These are phyloP conservation scores for Ataeniobius toweri DNA, from an alignment of 2,797 vertebrate species.

Conservation along the genomic window DNA sequence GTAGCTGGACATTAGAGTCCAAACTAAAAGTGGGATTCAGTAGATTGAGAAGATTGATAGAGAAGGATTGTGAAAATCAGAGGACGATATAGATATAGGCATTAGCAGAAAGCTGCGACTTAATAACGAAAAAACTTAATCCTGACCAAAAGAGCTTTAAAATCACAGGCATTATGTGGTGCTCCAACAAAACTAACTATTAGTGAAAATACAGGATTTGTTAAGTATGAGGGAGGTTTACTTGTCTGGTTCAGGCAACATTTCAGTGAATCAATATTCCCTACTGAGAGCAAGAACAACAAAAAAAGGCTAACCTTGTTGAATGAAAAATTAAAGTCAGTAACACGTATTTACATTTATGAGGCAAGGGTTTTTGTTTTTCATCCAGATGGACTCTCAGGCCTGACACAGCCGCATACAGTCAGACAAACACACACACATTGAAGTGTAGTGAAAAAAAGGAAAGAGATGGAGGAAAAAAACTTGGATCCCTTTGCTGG, in stretches of 20 bases:
- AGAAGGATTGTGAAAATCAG: constrained; percentile 73
- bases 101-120: constrained; percentile 67
- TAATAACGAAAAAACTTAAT: constrained; percentile 75
- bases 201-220: constrained; percentile 33
- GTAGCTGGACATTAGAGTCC: constrained; percentile 66
- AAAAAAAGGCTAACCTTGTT: constrained; percentile 70
- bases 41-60: constrained; percentile 62
- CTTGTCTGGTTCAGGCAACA: constrained; percentile 19
- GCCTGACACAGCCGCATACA: constrained; percentile 75
- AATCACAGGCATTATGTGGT: constrained; percentile 43
- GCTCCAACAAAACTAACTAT: constrained; percentile 47
- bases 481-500: constrained; percentile 83
- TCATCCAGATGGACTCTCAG: constrained; percentile 84
- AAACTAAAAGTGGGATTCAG: constrained; percentile 60
- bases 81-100: constrained; percentile 54
- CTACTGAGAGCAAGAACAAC: constrained; percentile 42
- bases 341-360: constrained; percentile 84
- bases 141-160: constrained; percentile 72
- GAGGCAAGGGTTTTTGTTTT: constrained; percentile 78
- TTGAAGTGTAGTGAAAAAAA: constrained; percentile 67
- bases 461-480: constrained; percentile 69
- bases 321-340: constrained; percentile 79
- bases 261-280: constrained; percentile 29
- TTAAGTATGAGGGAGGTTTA: constrained; percentile 14
- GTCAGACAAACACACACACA: constrained; percentile 51